A percentile compares a stretch with the other conserved stretches of the same genome.
These are phyloP conservation scores for Acleris emargana DNA, from an alignment of 2,888 invertebrate species.

Conservation along the genomic window DNA sequence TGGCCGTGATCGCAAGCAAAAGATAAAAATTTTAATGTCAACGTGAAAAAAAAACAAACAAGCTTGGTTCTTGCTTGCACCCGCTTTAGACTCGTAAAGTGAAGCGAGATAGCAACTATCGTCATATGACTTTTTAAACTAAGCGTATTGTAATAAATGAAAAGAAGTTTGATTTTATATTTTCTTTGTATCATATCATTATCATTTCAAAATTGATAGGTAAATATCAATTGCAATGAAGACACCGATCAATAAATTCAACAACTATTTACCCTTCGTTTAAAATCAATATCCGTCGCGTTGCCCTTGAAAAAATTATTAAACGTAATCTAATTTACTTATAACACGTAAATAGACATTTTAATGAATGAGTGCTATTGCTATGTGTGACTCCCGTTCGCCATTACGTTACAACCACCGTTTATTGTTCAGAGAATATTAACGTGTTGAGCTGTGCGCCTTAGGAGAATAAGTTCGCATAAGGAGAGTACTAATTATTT, in stretches of 20 bases:
- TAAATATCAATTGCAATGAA: constrained; percentile 31
- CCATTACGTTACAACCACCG: constrained; percentile 43
- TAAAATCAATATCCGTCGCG: constrained; percentile 30
- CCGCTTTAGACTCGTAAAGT: not conserved
- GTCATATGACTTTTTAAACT: constrained; percentile 23
- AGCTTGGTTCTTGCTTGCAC: constrained; percentile 20
- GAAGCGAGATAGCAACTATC: constrained; percentile 5
- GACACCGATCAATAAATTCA: constrained; percentile 29
- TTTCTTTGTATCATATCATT: constrained; percentile 29
- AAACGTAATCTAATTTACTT: constrained; percentile 35
- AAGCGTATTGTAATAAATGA: constrained; percentile 20
- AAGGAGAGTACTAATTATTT: constrained; percentile 49
- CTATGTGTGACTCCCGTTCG: constrained; percentile 39
- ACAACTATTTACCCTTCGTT: constrained; percentile 23
- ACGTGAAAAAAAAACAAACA: constrained; percentile 18
- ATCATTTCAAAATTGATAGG: constrained; percentile 32
- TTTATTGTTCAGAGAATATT: constrained; percentile 26
- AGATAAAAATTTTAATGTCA: constrained; percentile 29
- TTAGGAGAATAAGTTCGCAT: constrained; percentile 14
- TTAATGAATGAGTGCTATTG: constrained; percentile 32
- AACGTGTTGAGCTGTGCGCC: constrained; percentile 21
- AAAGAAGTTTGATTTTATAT: constrained; percentile 30
- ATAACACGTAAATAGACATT: constrained; percentile 32
- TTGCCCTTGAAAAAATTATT: constrained; percentile 32
- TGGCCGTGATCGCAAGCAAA: constrained; percentile 23